A percentile compares a stretch with the other conserved stretches of the same genome.
Evolutionary conservation across 1,140 invertebrate species (phyloP).

Genomic region (Drosophila punjabiensis): DNA sequence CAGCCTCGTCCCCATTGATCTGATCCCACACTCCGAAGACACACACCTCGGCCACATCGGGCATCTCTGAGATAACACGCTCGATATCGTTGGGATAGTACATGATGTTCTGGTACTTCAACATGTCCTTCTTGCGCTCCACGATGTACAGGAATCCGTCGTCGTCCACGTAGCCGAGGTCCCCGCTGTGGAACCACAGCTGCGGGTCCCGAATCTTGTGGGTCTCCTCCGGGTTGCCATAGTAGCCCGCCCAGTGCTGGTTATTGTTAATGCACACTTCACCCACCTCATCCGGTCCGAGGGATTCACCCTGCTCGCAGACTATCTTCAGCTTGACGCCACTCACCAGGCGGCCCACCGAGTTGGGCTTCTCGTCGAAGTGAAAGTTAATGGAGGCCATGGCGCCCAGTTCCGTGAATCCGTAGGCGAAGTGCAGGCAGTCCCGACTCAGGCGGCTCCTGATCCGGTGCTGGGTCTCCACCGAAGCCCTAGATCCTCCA

Average conservation of each 20-base stretch:
- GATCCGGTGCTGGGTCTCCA: conserved; percentile 53
- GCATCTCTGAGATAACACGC: conserved; percentile 54
- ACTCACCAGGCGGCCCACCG: conserved; percentile 46
- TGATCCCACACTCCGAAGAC: conserved; percentile 72
- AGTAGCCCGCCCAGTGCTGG: conserved; percentile 71
- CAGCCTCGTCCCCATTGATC: conserved; percentile 58
- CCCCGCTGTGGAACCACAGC: conserved; percentile 89
- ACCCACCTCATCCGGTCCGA: conserved; percentile 61
- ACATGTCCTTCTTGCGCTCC: conserved; percentile 89
- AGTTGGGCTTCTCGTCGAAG: conserved; percentile 68
- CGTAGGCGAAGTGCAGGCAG: conserved; percentile 54
- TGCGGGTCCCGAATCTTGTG: conserved; percentile 52
- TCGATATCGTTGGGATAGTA: conserved; percentile 78
- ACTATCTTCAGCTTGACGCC: conserved; percentile 78
- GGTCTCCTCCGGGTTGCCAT: conserved; percentile 55
- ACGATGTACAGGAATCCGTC: conserved; percentile 86
- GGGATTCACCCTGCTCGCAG: conserved; percentile 43
- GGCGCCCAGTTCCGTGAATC: conserved; percentile 60
- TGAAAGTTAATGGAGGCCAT: conserved; percentile 40
- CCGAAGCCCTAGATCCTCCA: conserved; percentile 52
- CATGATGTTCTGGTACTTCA: conserved; percentile 83
- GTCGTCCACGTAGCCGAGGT: conserved; percentile 87
- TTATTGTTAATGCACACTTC: conserved; percentile 60
- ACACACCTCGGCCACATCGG: conserved; percentile 66
- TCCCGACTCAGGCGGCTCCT: conserved; percentile 34